A percentile compares a stretch with the other conserved stretches of the same genome.
Conservation (phyloP, 2,888 invertebrate genomes). For the Drosophila ustulata region DNA sequence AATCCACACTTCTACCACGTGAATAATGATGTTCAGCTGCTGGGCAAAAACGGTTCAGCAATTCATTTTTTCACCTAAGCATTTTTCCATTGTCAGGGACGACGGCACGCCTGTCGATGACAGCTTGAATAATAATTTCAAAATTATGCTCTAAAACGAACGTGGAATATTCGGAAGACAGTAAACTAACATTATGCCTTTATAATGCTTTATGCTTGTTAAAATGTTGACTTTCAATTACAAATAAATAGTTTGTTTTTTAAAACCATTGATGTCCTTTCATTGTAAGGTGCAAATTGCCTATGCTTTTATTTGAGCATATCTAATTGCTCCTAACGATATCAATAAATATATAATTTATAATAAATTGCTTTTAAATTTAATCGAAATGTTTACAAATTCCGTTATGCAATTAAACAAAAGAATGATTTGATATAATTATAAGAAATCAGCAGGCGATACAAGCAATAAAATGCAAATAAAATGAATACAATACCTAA, state of each 20-base stretch:
- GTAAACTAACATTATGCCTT: background rate
- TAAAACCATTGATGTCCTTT: no score
- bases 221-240: background rate
- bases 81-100: constrained; percentile 60
- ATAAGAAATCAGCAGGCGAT: constrained; percentile 30
- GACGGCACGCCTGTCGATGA: constrained; percentile 57
- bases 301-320: background rate
- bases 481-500: constrained; percentile 21
- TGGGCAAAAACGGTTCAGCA: constrained; percentile 44
- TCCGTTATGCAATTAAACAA: background rate
- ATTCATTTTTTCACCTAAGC: constrained; percentile 23
- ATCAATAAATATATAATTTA: background rate
- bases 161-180: background rate
- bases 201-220: no score
- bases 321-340: background rate
- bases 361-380: background rate
- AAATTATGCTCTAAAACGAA: constrained; percentile 10
- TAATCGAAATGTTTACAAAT: background rate
- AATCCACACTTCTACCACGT: constrained; percentile 67
- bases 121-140: constrained; percentile 59
- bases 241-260: background rate
- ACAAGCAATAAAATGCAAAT: constrained; percentile 11
- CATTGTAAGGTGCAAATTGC: background rate
- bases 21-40: constrained; percentile 73
- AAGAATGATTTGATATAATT: constrained; percentile 38